Evolutionary conservation across 2,888 invertebrate species (phyloP).

Genomic region (Meta bourneti): DNA sequence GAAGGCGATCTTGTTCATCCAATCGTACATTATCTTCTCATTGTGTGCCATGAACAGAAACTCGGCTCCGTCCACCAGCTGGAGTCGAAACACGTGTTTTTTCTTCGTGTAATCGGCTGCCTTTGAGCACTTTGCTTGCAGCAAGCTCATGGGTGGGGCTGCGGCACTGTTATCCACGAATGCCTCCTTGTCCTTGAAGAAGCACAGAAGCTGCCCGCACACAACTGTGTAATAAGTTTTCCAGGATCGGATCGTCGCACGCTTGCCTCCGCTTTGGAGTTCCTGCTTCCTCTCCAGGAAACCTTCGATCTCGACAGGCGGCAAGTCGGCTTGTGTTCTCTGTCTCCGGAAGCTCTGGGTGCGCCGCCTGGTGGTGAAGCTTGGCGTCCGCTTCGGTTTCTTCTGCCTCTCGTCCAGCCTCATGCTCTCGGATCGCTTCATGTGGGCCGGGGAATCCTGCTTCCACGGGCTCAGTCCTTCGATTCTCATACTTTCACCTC

Average conservation of each 20-base stretch:
- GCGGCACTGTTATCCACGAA: conserved; percentile 93
- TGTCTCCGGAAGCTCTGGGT: conserved; percentile 67
- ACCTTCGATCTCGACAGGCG: conserved; percentile 95
- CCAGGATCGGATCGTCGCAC: conserved; percentile 97
- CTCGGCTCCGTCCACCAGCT: conserved; percentile 94
- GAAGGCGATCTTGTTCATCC: conserved; percentile 95
- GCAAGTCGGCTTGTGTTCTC: conserved; percentile 83
- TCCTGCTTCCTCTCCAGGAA: conserved; percentile 96
- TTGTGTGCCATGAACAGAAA: conserved; percentile 91
- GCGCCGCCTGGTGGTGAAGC: conserved; percentile 93
- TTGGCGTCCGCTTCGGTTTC: conserved; percentile 93
- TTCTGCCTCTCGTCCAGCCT: conserved; percentile 75
- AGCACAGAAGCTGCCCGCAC: conserved; percentile 97
- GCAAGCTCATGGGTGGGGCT: conserved; percentile 88
- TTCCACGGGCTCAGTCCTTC: conserved; percentile 79
- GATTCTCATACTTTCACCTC: conserved; percentile 94
- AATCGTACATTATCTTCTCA: conserved; percentile 89
- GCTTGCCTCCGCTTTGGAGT: conserved; percentile 94
- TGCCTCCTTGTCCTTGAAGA: conserved; percentile 97
- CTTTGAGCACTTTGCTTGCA: conserved; percentile 89
- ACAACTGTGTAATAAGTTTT: conserved; percentile 95
- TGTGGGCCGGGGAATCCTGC: conserved; percentile 71
- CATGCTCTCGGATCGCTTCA: conserved; percentile 76
- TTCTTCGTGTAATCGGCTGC: conserved; percentile 97
- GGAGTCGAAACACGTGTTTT: conserved; percentile 94